Base-by-base conservation (phyloP, 53 echinoderm and acorn worm species). In the Echinometra lucunter region DNA sequence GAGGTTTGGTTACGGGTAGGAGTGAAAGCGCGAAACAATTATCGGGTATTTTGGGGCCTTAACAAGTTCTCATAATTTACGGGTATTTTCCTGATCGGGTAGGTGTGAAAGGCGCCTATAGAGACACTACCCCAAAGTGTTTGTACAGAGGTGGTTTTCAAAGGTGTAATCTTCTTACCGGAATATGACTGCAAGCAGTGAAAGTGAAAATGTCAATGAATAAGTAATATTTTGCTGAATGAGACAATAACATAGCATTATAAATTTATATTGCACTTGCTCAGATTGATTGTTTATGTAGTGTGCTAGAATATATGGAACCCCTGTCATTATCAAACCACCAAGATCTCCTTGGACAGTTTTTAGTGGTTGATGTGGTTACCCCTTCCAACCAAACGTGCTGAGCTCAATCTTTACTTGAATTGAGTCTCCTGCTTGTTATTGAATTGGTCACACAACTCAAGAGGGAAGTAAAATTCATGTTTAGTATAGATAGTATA, bases 321-420 rank as follows among this genome's bases (percentile, higher is more conserved):
- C 45, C 85, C 78, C 28, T n/a, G 40, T 78, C 42, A 78, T 0
- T 78, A 6, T 69, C 42, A 40, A 78, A 78, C 78, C 78, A 38
- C 78, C 16, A 18, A 23, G 8, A 85, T 85, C 28, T 15, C 49
- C 85, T n/a, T 85, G 85, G 85, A 85, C 9, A 28, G 49, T 85
- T 49, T 85, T 85, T 49, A 10, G 85, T n/a, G 85, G 85, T 85
- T 0, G 49, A 49, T n/a, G 49, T 49, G 85, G 85, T 85, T 85
- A 85, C 85, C 85, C n/a, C 85, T 49, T 78, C 17, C 81, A 81
- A 47, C 49, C 30, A 16, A n/a, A 85, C 85, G 49, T n/a, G 85
- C 85, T 85, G 85, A 85, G 85, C 11, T 15, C 9, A 85, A 23
- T 78, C 72, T 18, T 21, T 75, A 42, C 47, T 6, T 53, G 25